Evolutionary conservation across 2,888 invertebrate genomes (phyloP).

Genomic region (Drosophila robusta): DNA sequence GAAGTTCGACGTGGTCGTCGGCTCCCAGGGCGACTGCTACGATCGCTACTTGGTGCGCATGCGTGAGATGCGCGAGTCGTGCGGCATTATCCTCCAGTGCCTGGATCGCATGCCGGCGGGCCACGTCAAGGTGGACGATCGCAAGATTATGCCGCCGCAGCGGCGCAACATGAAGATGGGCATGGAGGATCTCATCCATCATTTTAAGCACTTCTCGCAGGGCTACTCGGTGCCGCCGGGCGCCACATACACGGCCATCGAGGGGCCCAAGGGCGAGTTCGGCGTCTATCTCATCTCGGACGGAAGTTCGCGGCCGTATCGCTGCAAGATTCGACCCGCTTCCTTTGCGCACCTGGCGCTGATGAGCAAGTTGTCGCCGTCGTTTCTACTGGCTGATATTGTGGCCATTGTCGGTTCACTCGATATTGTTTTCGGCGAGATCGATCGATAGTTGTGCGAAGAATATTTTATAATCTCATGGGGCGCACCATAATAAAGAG

Average conservation of each 20-base stretch:
- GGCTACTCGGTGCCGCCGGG: conserved; percentile 95
- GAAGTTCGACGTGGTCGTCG: conserved; percentile 94
- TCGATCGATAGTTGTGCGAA: conserved; percentile 86
- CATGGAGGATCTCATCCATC: conserved; percentile 96
- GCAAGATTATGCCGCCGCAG: conserved; percentile 91
- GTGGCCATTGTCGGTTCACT: conserved; percentile 91
- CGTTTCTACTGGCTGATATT: conserved; percentile 91
- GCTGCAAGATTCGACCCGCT: conserved; percentile 87
- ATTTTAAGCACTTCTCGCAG: conserved; percentile 94
- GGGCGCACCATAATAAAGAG: neutral
- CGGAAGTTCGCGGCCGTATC: conserved; percentile 91
- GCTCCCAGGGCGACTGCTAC: conserved; percentile 93
- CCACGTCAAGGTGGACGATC: conserved; percentile 91
- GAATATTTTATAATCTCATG: neutral
- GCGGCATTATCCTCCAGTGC: conserved; percentile 92
- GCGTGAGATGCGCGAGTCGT: conserved; percentile 91
- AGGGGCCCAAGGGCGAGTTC: conserved; percentile 95
- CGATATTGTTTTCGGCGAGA: conserved; percentile 88
- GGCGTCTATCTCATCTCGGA: conserved; percentile 95
- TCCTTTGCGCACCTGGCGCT: conserved; percentile 88
- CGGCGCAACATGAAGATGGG: conserved; percentile 93
- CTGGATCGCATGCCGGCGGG: conserved; percentile 93
- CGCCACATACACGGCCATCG: conserved; percentile 91
- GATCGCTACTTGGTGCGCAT: conserved; percentile 90
- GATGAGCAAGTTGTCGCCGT: conserved; percentile 87